Evolutionary conservation across 2,797 vertebrate species (phyloP).

Genomic region (Lacerta viridis): DNA sequence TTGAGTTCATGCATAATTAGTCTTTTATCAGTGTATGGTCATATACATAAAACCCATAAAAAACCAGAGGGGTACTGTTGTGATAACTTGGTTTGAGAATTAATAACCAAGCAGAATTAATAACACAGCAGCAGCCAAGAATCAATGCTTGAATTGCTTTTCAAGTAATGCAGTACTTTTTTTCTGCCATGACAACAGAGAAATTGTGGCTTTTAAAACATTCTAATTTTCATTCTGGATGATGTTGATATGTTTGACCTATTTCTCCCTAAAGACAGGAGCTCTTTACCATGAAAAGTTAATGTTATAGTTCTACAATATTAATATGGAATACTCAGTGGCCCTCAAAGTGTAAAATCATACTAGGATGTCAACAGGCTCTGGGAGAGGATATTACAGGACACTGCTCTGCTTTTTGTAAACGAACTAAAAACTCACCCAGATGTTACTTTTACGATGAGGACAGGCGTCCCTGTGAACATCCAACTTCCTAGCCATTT

Average conservation of each 20-base stretch:
- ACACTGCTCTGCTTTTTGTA: neutral
- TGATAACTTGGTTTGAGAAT: neutral
- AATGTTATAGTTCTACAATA: constrained; percentile 7
- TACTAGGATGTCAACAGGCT: neutral
- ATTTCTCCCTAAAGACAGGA: neutral
- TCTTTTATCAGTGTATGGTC: neutral
- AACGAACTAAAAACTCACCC: neutral
- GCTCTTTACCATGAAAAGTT: neutral
- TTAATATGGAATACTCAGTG: neutral
- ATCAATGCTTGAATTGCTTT: neutral
- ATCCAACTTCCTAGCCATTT: neutral
- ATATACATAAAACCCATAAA: neutral
- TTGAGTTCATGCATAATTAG: neutral
- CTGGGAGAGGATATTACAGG: neutral
- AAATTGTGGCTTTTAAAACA: neutral
- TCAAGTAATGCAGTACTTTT: neutral
- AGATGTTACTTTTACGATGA: neutral
- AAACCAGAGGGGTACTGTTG: neutral
- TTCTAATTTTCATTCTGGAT: neutral
- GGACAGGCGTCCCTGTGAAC: neutral
- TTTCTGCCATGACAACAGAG: neutral
- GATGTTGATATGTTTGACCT: neutral
- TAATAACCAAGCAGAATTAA: constrained; percentile 1
- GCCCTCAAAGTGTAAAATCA: neutral
- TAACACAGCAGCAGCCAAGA: neutral